Base-by-base conservation (phyloP, 2,113 vertebrate genomes). In the Coracopsis vasa region DNA sequence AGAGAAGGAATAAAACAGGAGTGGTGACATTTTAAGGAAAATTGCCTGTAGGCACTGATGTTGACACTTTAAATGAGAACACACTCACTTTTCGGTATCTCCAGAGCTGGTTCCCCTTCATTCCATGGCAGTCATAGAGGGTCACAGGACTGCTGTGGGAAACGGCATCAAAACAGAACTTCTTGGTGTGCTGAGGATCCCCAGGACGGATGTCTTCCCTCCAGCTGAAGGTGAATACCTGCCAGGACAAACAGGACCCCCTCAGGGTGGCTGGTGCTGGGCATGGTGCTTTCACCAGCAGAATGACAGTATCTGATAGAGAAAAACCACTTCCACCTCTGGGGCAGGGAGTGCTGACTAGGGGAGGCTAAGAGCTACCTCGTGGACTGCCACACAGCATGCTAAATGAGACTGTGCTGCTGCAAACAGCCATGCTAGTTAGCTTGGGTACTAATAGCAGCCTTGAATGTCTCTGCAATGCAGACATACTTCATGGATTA, bases 41-140 rank as follows among this genome's bases (percentile, higher is more conserved):
- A 3, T 5, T 8, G 17, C 67, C 45, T 47, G 53, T 29, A 71
- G 83, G 73, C 60, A 71, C 6, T 29, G 33, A 10, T 23, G 33
- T 11, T 66, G 92, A 91, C 61, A 80, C 67, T 54, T 88, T 45
- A 21, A 65, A 29, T 13, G 41, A 60, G 39, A 37, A 80, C 5
- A 33, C 1, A 86, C 98, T 97, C 97, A 99, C 99, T 98, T 98
- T 98, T 54, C 98, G 97, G 96, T 99, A 99, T 96, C 98, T 98
- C 99, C 99, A 99, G 72, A 99, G 98, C 98, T 99, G 99, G 98
- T 99, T 99, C 9, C 99, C 99, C 96, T 98, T 99, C 99, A 99
- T 99, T 94, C 99, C 98, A 61, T 99, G 99, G 45, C 99, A 99
- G 97, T 99, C 99, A 18, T 99, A 99, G 79, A 99, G 98, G 3